phyloP scores from a whole-genome alignment of 2,888 invertebrate genomes.

The Sisyra terminalis region DNA sequence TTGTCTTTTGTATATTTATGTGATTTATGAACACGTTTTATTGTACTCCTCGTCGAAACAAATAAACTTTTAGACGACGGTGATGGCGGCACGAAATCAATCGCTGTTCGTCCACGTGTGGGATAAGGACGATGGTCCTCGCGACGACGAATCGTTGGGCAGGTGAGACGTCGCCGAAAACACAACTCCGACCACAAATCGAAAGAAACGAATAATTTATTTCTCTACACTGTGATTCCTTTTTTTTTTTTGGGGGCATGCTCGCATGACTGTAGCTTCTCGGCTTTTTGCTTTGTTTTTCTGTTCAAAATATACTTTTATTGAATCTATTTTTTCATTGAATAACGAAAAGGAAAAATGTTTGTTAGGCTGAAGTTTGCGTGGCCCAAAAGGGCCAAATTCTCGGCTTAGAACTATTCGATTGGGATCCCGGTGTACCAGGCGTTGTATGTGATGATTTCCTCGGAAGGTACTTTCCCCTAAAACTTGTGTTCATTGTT shows the following conservation, averaged over 20 bases:
- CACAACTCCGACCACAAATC: too few species aligned
- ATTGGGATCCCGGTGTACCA: slow-evolving; percentile 66
- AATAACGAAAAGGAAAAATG: slow-evolving; percentile 1
- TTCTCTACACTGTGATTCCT: background rate
- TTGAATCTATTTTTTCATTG: slow-evolving; percentile 9
- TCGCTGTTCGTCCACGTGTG: slow-evolving; percentile 57
- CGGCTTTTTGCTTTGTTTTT: slow-evolving; percentile 5
- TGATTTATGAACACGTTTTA: too few species aligned
- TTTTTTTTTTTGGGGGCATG: background rate
- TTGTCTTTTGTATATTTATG: too few species aligned
- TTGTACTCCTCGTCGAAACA: too few species aligned
- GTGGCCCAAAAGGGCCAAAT: slow-evolving; percentile 52
- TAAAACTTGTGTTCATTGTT: background rate
- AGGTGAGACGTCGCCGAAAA: slow-evolving; percentile 40
- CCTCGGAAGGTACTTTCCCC: slow-evolving; percentile 52
- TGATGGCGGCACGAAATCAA: slow-evolving; percentile 24
- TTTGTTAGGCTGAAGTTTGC: background rate
- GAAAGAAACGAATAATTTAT: too few species aligned
- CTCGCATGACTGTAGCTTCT: background rate
- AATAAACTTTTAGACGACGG: too few species aligned
- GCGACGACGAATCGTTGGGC: slow-evolving; percentile 75
- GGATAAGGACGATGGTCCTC: slow-evolving; percentile 74
- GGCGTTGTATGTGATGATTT: slow-evolving; percentile 67
- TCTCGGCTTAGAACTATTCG: slow-evolving; percentile 61
- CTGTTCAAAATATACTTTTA: slow-evolving; percentile 15